Percentiles rank a stretch among this genome's conserved stretches.
Evolutionary conservation across 2,113 vertebrate genomes (phyloP).

Genomic region (Catagonus wagneri): DNA sequence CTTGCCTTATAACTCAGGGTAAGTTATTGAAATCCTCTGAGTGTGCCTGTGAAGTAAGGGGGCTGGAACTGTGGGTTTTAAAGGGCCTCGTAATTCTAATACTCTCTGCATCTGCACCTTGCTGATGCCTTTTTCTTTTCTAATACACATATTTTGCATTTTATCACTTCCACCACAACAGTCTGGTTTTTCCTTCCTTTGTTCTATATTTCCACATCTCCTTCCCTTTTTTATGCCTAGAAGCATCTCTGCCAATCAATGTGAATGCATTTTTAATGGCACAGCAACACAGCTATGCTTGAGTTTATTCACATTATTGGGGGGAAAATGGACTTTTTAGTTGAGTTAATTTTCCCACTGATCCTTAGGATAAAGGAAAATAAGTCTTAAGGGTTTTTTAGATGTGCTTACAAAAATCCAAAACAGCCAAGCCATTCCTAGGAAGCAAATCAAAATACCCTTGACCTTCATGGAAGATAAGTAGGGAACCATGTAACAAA

Average conservation of each 20-base stretch:
- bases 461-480: not conserved
- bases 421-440: not conserved
- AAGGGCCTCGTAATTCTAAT: not conserved
- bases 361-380: not conserved
- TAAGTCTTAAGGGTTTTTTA: not conserved
- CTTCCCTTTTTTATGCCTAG: not conserved
- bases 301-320: not conserved
- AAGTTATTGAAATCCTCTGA: not conserved
- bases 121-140: not conserved
- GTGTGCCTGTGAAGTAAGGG: not conserved
- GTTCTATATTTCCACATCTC: not conserved
- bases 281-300: not conserved
- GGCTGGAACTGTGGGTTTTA: not conserved
- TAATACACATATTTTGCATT: not conserved
- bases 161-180: not conserved
- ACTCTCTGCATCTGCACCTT: not conserved
- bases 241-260: not conserved
- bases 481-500: not conserved
- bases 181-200: not conserved
- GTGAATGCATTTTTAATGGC: not conserved
- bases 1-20: not conserved
- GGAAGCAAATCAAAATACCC: conserved; percentile 16
- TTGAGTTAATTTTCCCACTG: not conserved
- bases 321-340: not conserved
- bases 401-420: conserved; percentile 11